Conservation (phyloP, 2,888 invertebrate genomes). For the Watsonalla binaria region DNA sequence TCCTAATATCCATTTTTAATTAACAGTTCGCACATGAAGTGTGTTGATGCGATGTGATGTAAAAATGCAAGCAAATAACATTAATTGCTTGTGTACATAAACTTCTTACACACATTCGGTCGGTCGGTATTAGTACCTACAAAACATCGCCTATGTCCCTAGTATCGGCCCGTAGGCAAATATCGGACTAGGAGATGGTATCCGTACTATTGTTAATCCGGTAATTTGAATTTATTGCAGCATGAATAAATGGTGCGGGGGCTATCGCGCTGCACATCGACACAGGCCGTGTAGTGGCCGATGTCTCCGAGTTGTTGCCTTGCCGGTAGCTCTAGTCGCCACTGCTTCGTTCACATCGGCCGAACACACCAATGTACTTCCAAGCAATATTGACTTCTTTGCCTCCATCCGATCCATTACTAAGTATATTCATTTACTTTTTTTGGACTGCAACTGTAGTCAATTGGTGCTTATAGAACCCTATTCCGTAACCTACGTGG, state of each 20-base stretch:
- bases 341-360: constrained; percentile 12
- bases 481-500: too few relatives aligned
- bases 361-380: too few relatives aligned
- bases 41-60: too few relatives aligned
- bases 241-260: constrained; percentile 71
- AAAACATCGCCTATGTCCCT: constrained; percentile 39
- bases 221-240: constrained; percentile 79
- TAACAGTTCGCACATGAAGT: too few relatives aligned
- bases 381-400: too few relatives aligned
- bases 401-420: too few relatives aligned
- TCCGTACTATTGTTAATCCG: constrained; percentile 77
- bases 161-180: constrained; percentile 40
- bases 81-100: constrained; percentile 23
- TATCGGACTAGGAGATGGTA: constrained; percentile 63
- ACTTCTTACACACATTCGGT: constrained; percentile 1
- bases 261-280: constrained; percentile 69
- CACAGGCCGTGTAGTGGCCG: constrained; percentile 43
- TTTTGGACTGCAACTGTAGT: too few relatives aligned
- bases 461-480: too few relatives aligned
- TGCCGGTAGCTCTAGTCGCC: constrained; percentile 13
- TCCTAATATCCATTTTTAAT: too few relatives aligned
- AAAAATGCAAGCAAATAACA: too few relatives aligned
- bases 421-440: too few relatives aligned
- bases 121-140: constrained; percentile 5
- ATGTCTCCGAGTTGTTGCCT: constrained; percentile 16